A percentile compares a stretch with the other conserved stretches of the same genome.
phyloP scores from a whole-genome alignment of 2,113 vertebrate species.

The Pollimyrus isidori region DNA sequence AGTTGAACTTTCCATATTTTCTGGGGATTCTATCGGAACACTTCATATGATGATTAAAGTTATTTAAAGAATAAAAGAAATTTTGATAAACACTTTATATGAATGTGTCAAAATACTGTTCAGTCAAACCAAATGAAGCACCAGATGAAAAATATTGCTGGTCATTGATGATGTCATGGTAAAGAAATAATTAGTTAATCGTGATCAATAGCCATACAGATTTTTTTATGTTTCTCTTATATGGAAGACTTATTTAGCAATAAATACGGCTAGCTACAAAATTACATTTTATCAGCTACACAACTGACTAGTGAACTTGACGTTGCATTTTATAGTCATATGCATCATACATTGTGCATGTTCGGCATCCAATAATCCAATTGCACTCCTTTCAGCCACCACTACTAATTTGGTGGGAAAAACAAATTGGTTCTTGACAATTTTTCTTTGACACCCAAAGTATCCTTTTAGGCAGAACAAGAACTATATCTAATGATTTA shows the following conservation, averaged over 20 bases:
- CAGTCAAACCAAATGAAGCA: neutral
- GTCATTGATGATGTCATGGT: neutral
- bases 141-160: neutral
- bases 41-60: slow-evolving; percentile 16
- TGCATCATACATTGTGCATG: neutral
- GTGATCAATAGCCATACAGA: neutral
- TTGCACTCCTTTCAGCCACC: too few relatives aligned
- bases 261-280: neutral
- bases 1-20: slow-evolving; percentile 33
- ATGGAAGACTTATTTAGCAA: neutral
- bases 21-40: slow-evolving; percentile 10
- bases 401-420: neutral
- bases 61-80: slow-evolving; percentile 14
- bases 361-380: neutral
- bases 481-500: neutral
- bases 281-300: neutral
- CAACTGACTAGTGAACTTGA: neutral
- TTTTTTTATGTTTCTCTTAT: neutral
- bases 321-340: neutral
- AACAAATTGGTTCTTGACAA: neutral
- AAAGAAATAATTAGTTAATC: neutral
- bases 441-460: neutral
- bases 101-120: neutral
- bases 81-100: neutral
- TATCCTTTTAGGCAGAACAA: neutral